phyloP scores from a whole-genome alignment of 2,113 vertebrate genomes.

The Clupea harengus region DNA sequence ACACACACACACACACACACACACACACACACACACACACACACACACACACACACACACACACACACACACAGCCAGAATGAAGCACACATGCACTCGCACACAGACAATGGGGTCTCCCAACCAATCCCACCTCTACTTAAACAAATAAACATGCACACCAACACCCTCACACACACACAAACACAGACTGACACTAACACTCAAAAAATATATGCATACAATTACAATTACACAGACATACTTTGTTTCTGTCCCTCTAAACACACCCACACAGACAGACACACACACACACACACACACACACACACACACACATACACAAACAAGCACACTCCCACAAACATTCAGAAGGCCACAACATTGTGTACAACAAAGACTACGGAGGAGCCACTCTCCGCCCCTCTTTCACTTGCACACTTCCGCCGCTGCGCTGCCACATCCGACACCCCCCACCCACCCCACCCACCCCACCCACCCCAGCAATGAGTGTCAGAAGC shows the following conservation, averaged over 20 bases:
- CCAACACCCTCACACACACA: neutral
- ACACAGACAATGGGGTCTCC: no score
- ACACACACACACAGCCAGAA: no score
- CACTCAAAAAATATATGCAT: neutral
- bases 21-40: no score
- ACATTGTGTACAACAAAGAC: neutral
- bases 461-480: neutral
- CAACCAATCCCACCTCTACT: no score
- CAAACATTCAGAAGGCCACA: neutral
- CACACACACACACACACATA: neutral
- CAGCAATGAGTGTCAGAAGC: neutral
- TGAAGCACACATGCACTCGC: neutral
- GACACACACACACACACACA: constrained; percentile 8
- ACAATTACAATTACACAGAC: neutral
- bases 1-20: no score
- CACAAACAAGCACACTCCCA: neutral
- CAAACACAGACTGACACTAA: neutral
- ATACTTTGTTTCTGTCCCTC: neutral
- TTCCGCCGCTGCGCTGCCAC: neutral
- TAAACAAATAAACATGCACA: neutral
- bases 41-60: no score
- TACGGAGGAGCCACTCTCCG: neutral
- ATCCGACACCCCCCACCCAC: neutral
- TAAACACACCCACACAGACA: neutral
- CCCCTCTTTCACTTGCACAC: neutral